These are phyloP conservation scores for Cyphomyrus plagiostoma DNA, from an alignment of 2,113 vertebrate genomes.

Conservation along the genomic window DNA sequence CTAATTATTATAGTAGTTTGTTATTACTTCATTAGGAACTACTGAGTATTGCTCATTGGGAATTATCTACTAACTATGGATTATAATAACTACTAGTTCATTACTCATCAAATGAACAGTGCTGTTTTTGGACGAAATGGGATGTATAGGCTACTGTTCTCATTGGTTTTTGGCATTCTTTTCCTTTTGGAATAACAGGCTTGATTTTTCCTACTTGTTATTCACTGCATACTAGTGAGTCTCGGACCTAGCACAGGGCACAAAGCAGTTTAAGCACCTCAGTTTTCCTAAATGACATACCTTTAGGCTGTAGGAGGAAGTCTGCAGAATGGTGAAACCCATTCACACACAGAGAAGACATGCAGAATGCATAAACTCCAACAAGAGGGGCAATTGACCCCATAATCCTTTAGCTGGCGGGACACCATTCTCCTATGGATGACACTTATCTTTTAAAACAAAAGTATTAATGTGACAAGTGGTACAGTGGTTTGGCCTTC, in stretches of 20 bases:
- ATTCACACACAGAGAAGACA: background rate
- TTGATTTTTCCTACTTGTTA: background rate
- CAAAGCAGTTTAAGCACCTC: background rate
- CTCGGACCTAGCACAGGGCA: background rate
- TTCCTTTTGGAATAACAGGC: no score
- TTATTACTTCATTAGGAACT: no score
- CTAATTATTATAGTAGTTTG: no score
- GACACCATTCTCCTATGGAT: background rate
- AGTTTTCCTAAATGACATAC: background rate
- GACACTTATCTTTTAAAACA: background rate
- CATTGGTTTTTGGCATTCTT: no score
- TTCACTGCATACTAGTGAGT: background rate
- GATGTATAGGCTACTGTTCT: no score
- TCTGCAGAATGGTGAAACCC: background rate
- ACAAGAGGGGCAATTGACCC: background rate
- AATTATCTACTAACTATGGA: no score
- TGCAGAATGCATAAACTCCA: background rate
- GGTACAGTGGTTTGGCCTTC: background rate
- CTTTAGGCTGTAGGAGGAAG: background rate
- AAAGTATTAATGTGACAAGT: background rate
- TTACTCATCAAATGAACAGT: no score
- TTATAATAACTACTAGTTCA: no score
- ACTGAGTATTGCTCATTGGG: no score
- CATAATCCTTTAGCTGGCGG: background rate
- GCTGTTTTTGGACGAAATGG: no score